Evolutionary conservation across 2,797 vertebrate species (phyloP).

Genomic region (Muraenolepis orangiensis): DNA sequence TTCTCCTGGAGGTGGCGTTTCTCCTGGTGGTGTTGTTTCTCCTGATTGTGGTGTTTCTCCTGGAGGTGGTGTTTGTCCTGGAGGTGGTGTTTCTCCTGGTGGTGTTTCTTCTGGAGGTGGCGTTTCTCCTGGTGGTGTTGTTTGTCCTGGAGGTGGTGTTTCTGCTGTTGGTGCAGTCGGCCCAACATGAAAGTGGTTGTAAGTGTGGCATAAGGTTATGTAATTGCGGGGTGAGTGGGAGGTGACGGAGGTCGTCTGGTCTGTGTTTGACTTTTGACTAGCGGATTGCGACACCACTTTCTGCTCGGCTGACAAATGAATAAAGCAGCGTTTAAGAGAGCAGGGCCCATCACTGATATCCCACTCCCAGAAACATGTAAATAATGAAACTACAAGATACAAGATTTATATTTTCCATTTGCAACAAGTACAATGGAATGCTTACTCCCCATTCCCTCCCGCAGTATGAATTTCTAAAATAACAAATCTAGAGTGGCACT

Average conservation of each 20-base stretch:
- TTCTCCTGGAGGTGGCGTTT: too few relatives aligned
- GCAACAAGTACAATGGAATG: too few relatives aligned
- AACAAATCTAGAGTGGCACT: background rate
- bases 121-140: too few relatives aligned
- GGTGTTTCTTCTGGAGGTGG: too few relatives aligned
- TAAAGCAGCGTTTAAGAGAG: background rate
- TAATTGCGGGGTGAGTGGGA: constrained; percentile 54
- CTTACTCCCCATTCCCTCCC: too few relatives aligned
- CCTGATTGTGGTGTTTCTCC: background rate
- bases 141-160: too few relatives aligned
- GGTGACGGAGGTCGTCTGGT: constrained; percentile 24
- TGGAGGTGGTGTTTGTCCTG: background rate
- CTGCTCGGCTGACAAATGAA: background rate
- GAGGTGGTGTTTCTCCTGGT: too few relatives aligned
- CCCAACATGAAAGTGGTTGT: constrained; percentile 57
- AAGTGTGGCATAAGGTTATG: constrained; percentile 63
- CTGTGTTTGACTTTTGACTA: constrained; percentile 26
- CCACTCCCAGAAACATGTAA: too few relatives aligned
- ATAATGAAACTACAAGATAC: too few relatives aligned
- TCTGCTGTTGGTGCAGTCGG: constrained; percentile 12
- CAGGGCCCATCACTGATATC: background rate
- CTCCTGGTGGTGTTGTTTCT: background rate
- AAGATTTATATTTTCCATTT: too few relatives aligned
- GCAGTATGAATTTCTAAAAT: too few relatives aligned
- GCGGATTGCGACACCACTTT: background rate